Evolutionary conservation across 2,113 vertebrate species (phyloP).

Genomic region (Nycticebus coucang): DNA sequence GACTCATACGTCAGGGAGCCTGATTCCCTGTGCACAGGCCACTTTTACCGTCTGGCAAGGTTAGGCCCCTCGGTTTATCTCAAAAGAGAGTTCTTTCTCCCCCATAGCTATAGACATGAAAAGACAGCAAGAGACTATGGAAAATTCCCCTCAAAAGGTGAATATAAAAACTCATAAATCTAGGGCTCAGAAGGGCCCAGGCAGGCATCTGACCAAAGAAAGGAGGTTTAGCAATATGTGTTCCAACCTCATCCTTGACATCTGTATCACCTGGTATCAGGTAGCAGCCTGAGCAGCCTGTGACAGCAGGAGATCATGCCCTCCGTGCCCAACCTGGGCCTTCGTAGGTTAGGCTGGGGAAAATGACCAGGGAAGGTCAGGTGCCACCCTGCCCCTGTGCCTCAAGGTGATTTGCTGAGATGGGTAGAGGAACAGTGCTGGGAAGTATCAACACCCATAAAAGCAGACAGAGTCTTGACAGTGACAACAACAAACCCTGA

Average conservation of each 20-base stretch:
- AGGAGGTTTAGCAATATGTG: background rate
- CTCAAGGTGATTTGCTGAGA: background rate
- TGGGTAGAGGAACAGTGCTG: background rate
- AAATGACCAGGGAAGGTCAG: background rate
- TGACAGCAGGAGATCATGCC: background rate
- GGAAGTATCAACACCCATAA: background rate
- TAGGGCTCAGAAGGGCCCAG: background rate
- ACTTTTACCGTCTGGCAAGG: background rate
- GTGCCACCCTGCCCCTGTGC: background rate
- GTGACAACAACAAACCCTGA: background rate
- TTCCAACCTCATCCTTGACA: background rate
- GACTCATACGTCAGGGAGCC: background rate
- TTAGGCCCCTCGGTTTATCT: background rate
- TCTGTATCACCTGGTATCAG: background rate
- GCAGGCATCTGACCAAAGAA: background rate
- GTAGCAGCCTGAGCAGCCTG: background rate
- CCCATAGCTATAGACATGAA: background rate
- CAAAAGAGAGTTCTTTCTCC: background rate
- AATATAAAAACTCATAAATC: background rate
- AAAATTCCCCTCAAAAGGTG: background rate
- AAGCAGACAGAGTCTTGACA: background rate
- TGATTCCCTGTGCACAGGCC: background rate
- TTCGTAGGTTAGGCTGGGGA: background rate
- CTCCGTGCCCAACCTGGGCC: too few species aligned
- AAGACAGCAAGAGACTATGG: background rate